Percentiles rank a stretch among this genome's conserved stretches.
Conservation (phyloP, 2,113 vertebrate species). For the Chiloscyllium plagiosum region DNA sequence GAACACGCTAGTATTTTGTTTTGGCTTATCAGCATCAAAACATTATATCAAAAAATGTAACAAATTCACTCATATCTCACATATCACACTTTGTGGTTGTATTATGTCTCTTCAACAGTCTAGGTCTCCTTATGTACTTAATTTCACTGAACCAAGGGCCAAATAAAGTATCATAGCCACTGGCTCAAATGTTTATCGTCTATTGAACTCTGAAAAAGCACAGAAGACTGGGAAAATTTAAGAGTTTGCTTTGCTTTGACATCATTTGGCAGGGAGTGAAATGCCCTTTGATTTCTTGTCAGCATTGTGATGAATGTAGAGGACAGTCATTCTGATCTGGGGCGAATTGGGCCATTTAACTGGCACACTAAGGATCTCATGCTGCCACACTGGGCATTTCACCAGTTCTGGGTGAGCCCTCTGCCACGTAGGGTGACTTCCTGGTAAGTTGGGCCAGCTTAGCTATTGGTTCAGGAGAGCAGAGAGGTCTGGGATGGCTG, state of each 20-base stretch:
- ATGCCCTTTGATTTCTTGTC: too few species aligned
- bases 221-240: background rate
- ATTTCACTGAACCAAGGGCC: background rate
- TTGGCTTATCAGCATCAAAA: background rate
- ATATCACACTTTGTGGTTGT: background rate
- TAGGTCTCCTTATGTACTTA: background rate
- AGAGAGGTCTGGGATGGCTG: too few species aligned
- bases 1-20: background rate
- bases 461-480: too few species aligned
- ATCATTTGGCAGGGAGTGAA: background rate
- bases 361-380: too few species aligned
- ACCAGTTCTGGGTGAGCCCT: too few species aligned
- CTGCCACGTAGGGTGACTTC: too few species aligned
- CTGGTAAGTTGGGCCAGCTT: too few species aligned
- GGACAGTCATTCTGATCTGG: too few species aligned
- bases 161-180: background rate
- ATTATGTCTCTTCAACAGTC: background rate
- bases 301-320: too few species aligned
- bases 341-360: too few species aligned
- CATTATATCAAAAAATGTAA: background rate
- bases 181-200: background rate
- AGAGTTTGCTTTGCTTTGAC: background rate
- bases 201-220: background rate
- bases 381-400: too few species aligned
- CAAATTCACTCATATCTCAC: background rate